Evolutionary conservation across 2,888 invertebrate genomes (phyloP).

Genomic region (Esperia sulphurella): DNA sequence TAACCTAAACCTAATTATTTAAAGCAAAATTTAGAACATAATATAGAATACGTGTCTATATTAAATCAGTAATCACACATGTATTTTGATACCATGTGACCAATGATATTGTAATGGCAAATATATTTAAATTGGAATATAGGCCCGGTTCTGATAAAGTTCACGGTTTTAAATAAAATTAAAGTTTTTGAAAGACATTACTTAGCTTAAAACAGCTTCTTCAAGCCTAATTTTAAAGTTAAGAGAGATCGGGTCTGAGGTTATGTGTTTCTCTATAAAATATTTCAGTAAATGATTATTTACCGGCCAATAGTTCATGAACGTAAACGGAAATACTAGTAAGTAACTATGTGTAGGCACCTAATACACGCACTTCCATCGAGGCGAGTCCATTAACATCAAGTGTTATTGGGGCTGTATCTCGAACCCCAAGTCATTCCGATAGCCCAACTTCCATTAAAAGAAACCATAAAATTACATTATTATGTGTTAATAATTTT

Average conservation of each 20-base stretch:
- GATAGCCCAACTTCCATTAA: slow-evolving; percentile 74
- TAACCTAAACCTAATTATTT: slow-evolving; percentile 11
- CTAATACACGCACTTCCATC: slow-evolving; percentile 38
- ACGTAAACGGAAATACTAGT: slow-evolving; percentile 8
- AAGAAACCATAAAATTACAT: slow-evolving; percentile 75
- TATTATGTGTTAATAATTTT: slow-evolving; percentile 79
- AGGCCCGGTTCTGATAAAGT: slow-evolving; percentile 21
- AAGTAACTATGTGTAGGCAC: slow-evolving; percentile 14
- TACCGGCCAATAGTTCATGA: slow-evolving; percentile 11
- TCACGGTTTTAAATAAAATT: slow-evolving; percentile 19
- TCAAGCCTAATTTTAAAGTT: too few species aligned
- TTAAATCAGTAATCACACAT: too few species aligned
- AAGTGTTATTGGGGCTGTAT: slow-evolving; percentile 65
- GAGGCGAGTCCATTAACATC: slow-evolving; percentile 61
- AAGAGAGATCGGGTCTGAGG: too few species aligned
- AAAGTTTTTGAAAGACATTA: too few species aligned
- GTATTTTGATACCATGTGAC: too few species aligned
- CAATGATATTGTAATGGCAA: slow-evolving; percentile 1
- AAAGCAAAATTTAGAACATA: too few species aligned
- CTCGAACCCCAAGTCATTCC: slow-evolving; percentile 53
- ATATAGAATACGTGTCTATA: too few species aligned
- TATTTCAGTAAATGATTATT: slow-evolving; percentile 1
- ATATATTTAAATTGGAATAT: slow-evolving; percentile 3
- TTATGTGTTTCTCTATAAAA: slow-evolving; percentile 1
- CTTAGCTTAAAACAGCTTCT: too few species aligned